Percentiles rank a stretch among this genome's conserved stretches.
Conservation (phyloP, 2,888 invertebrate species). For the Andrena marginata region DNA sequence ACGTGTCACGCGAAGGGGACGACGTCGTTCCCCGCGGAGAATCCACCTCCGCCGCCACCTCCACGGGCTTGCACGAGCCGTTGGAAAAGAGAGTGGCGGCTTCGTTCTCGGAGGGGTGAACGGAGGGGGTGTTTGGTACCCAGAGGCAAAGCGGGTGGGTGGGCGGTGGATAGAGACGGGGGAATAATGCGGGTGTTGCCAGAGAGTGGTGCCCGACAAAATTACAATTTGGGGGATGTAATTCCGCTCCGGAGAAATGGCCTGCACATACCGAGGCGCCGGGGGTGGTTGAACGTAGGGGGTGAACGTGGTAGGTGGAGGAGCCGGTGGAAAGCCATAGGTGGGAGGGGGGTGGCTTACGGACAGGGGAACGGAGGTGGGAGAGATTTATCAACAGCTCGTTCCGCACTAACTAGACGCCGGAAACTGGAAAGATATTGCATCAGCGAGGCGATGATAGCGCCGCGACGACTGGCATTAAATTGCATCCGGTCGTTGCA, state of each 20-base stretch:
- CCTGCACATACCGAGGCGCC: conserved; percentile 80
- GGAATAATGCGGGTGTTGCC: conserved; percentile 80
- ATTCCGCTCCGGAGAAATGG: conserved; percentile 83
- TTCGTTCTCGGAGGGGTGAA: background rate
- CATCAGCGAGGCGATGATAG: conserved; percentile 83
- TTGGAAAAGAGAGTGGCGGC: conserved; percentile 11
- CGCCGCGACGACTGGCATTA: conserved; percentile 82
- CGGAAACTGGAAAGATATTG: conserved; percentile 84
- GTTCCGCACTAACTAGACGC: conserved; percentile 83
- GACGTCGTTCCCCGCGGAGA: conserved; percentile 72
- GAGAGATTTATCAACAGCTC: conserved; percentile 84
- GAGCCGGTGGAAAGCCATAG: conserved; percentile 56
- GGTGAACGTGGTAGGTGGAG: conserved; percentile 49
- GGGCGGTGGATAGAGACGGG: conserved; percentile 31
- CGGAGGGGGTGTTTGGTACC: background rate
- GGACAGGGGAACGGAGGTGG: conserved; percentile 54
- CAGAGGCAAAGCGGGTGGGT: background rate
- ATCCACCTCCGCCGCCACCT: conserved; percentile 63
- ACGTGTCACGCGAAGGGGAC: conserved; percentile 72
- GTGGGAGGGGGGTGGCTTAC: conserved; percentile 40
- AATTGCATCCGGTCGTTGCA: conserved; percentile 83
- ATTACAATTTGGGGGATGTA: conserved; percentile 84
- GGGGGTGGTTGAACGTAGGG: conserved; percentile 45
- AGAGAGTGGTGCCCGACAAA: conserved; percentile 78
- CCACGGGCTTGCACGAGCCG: background rate